phyloP scores from a whole-genome alignment of 1,140 invertebrate genomes.

The Meteorus sp. region DNA sequence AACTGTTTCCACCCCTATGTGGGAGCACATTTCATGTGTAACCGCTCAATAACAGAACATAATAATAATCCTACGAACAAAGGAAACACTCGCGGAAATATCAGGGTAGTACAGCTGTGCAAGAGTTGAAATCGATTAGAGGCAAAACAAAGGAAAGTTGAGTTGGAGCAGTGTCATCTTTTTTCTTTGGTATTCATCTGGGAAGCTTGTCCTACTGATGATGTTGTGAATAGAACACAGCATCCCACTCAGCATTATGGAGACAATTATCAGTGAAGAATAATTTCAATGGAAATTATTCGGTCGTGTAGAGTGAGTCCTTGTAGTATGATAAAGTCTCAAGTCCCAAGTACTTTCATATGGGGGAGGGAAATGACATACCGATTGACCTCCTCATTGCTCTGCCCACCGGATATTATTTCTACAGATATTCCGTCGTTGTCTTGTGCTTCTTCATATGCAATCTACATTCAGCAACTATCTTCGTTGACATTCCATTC shows the following conservation, averaged over 20 bases:
- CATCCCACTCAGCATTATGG: too few species aligned
- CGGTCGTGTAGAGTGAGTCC: background rate
- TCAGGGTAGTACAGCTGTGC: slow-evolving; percentile 49
- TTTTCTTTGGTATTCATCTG: slow-evolving; percentile 31
- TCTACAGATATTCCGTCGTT: slow-evolving; percentile 58
- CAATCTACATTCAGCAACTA: too few species aligned
- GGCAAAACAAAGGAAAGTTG: slow-evolving; percentile 3
- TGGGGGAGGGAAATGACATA: slow-evolving; percentile 43
- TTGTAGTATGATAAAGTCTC: background rate
- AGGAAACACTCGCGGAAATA: slow-evolving; percentile 54
- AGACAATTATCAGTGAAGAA: slow-evolving; percentile 28
- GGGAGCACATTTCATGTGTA: too few species aligned
- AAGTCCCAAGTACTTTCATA: slow-evolving; percentile 38
- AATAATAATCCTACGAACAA: slow-evolving; percentile 56
- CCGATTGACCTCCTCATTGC: slow-evolving; percentile 50
- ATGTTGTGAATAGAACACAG: too few species aligned
- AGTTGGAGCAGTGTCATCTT: slow-evolving; percentile 38
- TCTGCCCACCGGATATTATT: slow-evolving; percentile 52
- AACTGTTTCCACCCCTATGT: too few species aligned
- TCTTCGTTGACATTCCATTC: too few species aligned
- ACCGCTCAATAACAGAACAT: slow-evolving; percentile 46
- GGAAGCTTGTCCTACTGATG: too few species aligned
- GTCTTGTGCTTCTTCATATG: slow-evolving; percentile 9
- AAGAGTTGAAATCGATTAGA: slow-evolving; percentile 33
- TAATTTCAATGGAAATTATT: slow-evolving; percentile 25